Base-by-base conservation (phyloP, 1,140 invertebrate species). In the Chelonus insularis region DNA sequence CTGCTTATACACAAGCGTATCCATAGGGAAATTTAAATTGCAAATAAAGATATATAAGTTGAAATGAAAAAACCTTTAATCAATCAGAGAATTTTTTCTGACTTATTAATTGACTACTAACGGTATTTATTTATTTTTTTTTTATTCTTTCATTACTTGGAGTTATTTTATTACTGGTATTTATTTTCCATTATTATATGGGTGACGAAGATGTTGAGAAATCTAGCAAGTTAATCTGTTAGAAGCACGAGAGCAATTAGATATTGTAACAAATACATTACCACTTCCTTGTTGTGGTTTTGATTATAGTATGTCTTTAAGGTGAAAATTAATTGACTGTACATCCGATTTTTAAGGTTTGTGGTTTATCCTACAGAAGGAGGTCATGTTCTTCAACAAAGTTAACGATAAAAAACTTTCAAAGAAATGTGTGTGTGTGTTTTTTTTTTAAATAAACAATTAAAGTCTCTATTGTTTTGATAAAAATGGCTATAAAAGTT, bases 161-260 rank as follows among this genome's bases (percentile, higher is more conserved):
- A n/a, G n/a, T n/a, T n/a, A n/a, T n/a, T n/a, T n/a, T n/a, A n/a
- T n/a, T n/a, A n/a, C n/a, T n/a, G n/a, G n/a, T n/a, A 39, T 14
- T 9, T 14, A 39, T 9, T 5, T 11, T 11, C n/a, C 14, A 14
- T 5, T 11, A 39, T 14, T 12, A 8, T 59, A 25, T 51, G 21
- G 12, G 23, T 16, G 18, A 60, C 52, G 47, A 60, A 60, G 18
- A 60, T 60, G 47, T 52, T 32, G 57, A 48, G 48, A 60, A 60
- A 60, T 60, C 48, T 47, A 37, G 32, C 32, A 52, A 7, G 32
- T 52, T 52, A 36, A 52, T 52, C 18, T n/a, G 29, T 16, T 36
- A 14, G n/a, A n/a, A n/a, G n/a, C n/a, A n/a, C 50, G 14, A 1
- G 16, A 21, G 16, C 18, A 23, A 21, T 20, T 21, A 51, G 36